Evolutionary conservation across 2,888 invertebrate genomes (phyloP).

Genomic region (Drosophila barbarae): DNA sequence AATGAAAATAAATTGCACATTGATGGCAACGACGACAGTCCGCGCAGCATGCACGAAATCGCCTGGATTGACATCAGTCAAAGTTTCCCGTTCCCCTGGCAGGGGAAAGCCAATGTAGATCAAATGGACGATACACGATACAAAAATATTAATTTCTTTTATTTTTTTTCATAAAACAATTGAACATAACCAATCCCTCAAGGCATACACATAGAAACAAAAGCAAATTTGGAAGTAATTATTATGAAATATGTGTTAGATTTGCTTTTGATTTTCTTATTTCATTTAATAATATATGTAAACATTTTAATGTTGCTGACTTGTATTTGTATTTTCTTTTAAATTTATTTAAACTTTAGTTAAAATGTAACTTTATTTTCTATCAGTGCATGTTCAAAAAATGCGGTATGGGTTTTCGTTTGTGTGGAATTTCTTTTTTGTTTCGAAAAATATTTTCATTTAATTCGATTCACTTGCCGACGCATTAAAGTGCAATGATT

Average conservation of each 20-base stretch:
- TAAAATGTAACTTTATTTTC: not conserved
- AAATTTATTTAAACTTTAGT: not conserved
- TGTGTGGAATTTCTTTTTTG: not conserved
- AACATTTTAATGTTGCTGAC: not conserved
- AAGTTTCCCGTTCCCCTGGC: constrained; percentile 8
- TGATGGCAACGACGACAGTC: constrained; percentile 54
- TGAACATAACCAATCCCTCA: not conserved
- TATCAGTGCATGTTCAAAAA: constrained; percentile 16
- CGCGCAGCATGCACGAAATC: constrained; percentile 33
- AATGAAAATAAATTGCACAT: constrained; percentile 69
- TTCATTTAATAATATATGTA: not conserved
- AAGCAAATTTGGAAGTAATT: not conserved
- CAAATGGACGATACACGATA: constrained; percentile 12
- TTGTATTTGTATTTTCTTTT: not conserved
- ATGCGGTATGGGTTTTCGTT: constrained; percentile 12
- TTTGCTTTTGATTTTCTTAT: not conserved
- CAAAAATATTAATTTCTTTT: constrained; percentile 1
- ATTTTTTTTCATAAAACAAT: not conserved
- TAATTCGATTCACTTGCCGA: constrained; percentile 32
- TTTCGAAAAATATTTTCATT: constrained; percentile 33
- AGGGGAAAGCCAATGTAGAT: constrained; percentile 4
- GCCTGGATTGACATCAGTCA: constrained; percentile 44
- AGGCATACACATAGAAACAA: not conserved
- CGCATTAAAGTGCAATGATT: constrained; percentile 39
- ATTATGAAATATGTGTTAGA: not conserved